These are phyloP conservation scores for Parus major DNA, from an alignment of 2,113 vertebrate genomes.

Conservation along the genomic window DNA sequence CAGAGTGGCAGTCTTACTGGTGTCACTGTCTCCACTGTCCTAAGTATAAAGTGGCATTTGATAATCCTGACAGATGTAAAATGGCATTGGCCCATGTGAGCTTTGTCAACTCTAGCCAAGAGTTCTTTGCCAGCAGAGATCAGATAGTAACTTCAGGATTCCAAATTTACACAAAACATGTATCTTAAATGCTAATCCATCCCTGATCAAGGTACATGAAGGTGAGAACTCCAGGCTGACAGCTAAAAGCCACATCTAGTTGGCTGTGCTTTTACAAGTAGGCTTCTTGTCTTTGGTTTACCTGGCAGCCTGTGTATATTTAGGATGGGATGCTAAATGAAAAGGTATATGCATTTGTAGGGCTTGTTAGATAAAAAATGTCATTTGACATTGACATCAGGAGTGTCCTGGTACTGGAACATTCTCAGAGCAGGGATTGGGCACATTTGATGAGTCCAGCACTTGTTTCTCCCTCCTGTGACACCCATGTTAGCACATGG, in stretches of 20 bases:
- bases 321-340: background rate
- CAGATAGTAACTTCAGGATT: background rate
- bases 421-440: background rate
- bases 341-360: background rate
- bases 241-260: background rate
- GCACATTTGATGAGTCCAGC: background rate
- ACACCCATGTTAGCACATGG: rapidly evolving
- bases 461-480: background rate
- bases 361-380: background rate
- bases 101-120: background rate
- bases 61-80: background rate
- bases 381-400: background rate
- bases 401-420: too few relatives aligned
- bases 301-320: background rate
- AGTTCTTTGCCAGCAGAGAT: background rate
- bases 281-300: background rate
- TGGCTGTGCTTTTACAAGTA: background rate
- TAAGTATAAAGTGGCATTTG: background rate
- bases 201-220: background rate
- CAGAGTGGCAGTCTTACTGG: background rate
- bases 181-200: background rate
- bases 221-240: background rate
- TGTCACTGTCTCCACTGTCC: background rate
- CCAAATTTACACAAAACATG: background rate
- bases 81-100: background rate